Percentiles rank a stretch among this genome's conserved stretches.
Evolutionary conservation across 2,888 invertebrate species (phyloP).

Genomic region (Limnephilus rhombicus): DNA sequence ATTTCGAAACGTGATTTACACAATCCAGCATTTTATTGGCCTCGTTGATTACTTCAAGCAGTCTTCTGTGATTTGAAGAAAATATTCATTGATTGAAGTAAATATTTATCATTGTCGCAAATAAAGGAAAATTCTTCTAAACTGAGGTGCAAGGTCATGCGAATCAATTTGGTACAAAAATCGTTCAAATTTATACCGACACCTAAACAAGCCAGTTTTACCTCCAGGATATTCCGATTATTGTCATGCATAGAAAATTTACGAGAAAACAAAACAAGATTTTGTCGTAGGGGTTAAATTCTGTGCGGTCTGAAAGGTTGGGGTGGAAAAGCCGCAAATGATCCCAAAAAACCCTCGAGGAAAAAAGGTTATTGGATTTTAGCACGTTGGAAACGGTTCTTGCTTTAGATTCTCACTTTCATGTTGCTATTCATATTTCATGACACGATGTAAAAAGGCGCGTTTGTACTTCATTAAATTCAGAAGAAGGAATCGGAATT

Average conservation of each 20-base stretch:
- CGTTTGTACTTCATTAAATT: constrained; percentile 23
- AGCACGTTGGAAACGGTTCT: constrained; percentile 58
- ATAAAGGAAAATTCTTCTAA: neutral
- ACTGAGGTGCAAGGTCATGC: neutral
- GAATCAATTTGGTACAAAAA: neutral
- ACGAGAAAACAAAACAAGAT: constrained; percentile 56
- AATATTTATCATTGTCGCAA: neutral
- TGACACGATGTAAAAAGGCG: constrained; percentile 31
- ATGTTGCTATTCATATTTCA: constrained; percentile 30
- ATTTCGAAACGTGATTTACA: too few species aligned
- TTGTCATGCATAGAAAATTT: constrained; percentile 55
- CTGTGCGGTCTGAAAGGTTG: constrained; percentile 52
- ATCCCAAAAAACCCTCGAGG: constrained; percentile 63
- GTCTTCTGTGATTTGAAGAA: too few species aligned
- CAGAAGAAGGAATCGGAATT: constrained; percentile 7
- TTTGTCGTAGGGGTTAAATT: constrained; percentile 50
- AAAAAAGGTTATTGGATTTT: constrained; percentile 66
- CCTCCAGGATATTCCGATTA: constrained; percentile 53
- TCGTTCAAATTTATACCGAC: neutral
- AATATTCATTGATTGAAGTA: too few species aligned
- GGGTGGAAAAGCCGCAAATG: constrained; percentile 65
- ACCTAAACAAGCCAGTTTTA: neutral
- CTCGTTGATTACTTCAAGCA: too few species aligned
- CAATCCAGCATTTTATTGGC: too few species aligned
- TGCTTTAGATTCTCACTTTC: constrained; percentile 31